These are phyloP conservation scores for Rhabdophis nuchalis DNA, from an alignment of 2,797 vertebrate species.

Conservation along the genomic window DNA sequence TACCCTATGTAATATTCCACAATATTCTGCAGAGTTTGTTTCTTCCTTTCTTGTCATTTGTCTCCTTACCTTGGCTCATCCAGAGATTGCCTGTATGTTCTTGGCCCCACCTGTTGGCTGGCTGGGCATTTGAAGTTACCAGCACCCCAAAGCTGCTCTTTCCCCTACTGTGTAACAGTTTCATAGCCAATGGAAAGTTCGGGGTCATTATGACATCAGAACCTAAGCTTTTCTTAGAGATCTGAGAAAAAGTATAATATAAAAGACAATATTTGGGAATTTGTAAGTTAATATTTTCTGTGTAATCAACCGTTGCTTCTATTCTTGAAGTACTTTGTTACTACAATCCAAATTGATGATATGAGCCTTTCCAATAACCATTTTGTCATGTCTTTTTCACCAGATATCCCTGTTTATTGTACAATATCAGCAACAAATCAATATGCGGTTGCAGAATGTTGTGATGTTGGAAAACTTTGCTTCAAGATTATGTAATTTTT, in stretches of 20 bases:
- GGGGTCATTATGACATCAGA: slow-evolving; percentile 31
- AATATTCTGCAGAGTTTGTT: neutral
- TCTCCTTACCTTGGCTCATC: slow-evolving; percentile 12
- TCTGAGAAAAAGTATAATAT: neutral
- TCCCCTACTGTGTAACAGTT: slow-evolving; percentile 7
- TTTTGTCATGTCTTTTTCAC: neutral
- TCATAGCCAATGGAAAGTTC: slow-evolving; percentile 24
- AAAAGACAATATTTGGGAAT: neutral
- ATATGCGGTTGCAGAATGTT: neutral
- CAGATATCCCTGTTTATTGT: neutral
- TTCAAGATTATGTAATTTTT: neutral
- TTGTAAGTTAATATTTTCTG: neutral
- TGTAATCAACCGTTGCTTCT: neutral
- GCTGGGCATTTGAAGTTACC: slow-evolving; percentile 2
- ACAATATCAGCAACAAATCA: neutral
- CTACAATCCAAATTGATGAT: neutral
- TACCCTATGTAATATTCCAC: neutral
- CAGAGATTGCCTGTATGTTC: slow-evolving; percentile 9
- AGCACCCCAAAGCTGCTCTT: neutral
- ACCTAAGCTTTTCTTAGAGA: slow-evolving; percentile 11
- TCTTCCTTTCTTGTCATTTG: neutral
- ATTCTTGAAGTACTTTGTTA: neutral
- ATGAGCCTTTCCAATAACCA: neutral
- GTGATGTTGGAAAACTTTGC: neutral
- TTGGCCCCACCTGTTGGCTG: slow-evolving; percentile 1